These are phyloP conservation scores for Hylyphantes graminicola DNA, from an alignment of 1,140 invertebrate species.

Conservation along the genomic window DNA sequence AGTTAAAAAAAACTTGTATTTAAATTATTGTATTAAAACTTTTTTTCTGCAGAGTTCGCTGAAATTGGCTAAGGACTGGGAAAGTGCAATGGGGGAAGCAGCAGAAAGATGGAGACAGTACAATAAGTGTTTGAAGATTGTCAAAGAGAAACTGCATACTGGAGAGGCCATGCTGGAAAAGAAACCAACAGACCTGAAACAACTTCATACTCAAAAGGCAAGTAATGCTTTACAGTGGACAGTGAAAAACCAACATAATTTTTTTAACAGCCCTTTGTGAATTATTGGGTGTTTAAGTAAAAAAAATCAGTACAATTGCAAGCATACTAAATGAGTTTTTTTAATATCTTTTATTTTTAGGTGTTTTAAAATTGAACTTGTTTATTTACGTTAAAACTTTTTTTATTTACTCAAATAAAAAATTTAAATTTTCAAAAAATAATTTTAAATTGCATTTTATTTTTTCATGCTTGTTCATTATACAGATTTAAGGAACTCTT, in stretches of 20 bases:
- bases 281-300: too few relatives aligned
- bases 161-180: slow-evolving; percentile 86
- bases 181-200: slow-evolving; percentile 82
- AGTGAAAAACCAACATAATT: too few relatives aligned
- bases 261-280: too few relatives aligned
- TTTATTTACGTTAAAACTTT: too few relatives aligned
- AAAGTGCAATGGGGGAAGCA: slow-evolving; percentile 80
- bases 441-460: background rate
- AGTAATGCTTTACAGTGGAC: background rate
- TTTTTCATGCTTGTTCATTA: background rate
- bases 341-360: too few relatives aligned
- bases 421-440: too few relatives aligned
- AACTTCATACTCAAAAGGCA: slow-evolving; percentile 69
- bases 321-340: too few relatives aligned
- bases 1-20: background rate
- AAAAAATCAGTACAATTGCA: too few relatives aligned
- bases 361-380: too few relatives aligned
- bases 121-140: slow-evolving; percentile 79
- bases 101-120: slow-evolving; percentile 88
- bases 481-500: too few relatives aligned
- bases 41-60: slow-evolving; percentile 31
- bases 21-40: background rate
- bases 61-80: slow-evolving; percentile 74
- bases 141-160: slow-evolving; percentile 86
- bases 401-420: too few relatives aligned